A percentile compares a stretch with the other conserved stretches of the same genome.
Conservation (phyloP, 2,113 vertebrate species). For the Chunga burmeisteri region DNA sequence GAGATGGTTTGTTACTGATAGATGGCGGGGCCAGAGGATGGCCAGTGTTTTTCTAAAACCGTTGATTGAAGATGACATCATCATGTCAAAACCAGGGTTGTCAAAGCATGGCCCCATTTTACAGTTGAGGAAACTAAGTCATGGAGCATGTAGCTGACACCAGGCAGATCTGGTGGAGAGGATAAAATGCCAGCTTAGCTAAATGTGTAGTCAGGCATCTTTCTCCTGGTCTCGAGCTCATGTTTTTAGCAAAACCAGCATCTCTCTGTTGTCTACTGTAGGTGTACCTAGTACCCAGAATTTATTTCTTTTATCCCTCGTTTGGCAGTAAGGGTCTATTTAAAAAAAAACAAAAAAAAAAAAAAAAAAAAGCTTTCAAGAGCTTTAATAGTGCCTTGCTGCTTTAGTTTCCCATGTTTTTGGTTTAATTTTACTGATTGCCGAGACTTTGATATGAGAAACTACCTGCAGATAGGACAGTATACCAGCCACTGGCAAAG, state of each 20-base stretch:
- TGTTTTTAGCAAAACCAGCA: not conserved
- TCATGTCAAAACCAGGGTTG: not conserved
- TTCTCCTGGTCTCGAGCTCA: not conserved
- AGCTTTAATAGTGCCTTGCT: not conserved
- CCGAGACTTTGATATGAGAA: not conserved
- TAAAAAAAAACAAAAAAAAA: not conserved
- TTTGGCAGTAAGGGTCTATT: not conserved
- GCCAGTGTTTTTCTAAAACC: not conserved
- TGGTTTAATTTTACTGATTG: not conserved
- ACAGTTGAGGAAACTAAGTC: slow-evolving; percentile 11
- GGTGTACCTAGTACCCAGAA: not conserved
- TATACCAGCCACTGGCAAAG: not conserved
- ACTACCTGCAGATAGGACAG: not conserved
- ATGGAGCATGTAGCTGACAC: not conserved
- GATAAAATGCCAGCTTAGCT: not conserved
- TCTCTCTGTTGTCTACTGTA: not conserved
- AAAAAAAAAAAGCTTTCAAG: not conserved
- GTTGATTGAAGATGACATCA: not conserved
- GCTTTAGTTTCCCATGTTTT: not conserved
- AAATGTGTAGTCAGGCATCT: not conserved
- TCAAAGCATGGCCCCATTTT: not conserved
- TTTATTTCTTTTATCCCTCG: not conserved
- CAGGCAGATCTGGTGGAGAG: not conserved
- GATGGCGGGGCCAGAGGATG: not conserved
- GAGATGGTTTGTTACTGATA: not conserved